Conservation (phyloP, 30 jellyfish, hydroid and myxozoan genomes). For the Clytia hemisphaerica region DNA sequence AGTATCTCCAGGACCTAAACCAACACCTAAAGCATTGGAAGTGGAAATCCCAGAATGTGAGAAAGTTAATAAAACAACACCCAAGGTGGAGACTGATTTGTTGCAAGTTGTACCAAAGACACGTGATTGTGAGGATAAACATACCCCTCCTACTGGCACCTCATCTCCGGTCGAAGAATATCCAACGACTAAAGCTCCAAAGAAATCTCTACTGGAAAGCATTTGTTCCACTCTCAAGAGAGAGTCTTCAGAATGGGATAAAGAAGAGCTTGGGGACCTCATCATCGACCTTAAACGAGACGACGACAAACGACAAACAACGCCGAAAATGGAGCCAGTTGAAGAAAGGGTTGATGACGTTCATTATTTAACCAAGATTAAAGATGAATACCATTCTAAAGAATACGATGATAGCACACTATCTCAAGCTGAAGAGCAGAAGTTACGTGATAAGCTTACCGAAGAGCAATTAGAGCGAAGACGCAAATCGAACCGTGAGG, state of each 20-base stretch:
- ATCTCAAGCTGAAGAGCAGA: slow-evolving; percentile 35
- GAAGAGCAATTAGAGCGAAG: slow-evolving; percentile 81
- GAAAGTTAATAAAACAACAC: not conserved
- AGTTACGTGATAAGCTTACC: slow-evolving; percentile 51
- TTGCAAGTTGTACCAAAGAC: slow-evolving; percentile 38
- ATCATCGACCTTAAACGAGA: no score
- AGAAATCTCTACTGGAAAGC: slow-evolving; percentile 22
- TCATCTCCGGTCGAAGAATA: no score
- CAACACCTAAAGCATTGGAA: not conserved
- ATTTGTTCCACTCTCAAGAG: slow-evolving; percentile 27
- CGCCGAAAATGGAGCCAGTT: slow-evolving; percentile 20
- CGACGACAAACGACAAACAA: slow-evolving; percentile 7
- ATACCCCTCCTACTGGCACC: no score
- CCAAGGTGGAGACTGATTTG: not conserved
- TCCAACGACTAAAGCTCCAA: no score
- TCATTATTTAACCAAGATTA: not conserved
- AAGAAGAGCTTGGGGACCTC: no score
- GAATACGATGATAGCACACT: not conserved
- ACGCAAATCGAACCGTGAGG: slow-evolving; percentile 91
- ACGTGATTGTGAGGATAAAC: slow-evolving; percentile 12
- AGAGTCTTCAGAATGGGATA: slow-evolving; percentile 12
- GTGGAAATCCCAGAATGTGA: not conserved
- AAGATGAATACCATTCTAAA: not conserved
- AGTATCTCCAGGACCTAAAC: no score
- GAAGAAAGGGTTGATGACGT: not conserved